Conservation (phyloP, 2,888 invertebrate genomes). For the Cephus runcator region DNA sequence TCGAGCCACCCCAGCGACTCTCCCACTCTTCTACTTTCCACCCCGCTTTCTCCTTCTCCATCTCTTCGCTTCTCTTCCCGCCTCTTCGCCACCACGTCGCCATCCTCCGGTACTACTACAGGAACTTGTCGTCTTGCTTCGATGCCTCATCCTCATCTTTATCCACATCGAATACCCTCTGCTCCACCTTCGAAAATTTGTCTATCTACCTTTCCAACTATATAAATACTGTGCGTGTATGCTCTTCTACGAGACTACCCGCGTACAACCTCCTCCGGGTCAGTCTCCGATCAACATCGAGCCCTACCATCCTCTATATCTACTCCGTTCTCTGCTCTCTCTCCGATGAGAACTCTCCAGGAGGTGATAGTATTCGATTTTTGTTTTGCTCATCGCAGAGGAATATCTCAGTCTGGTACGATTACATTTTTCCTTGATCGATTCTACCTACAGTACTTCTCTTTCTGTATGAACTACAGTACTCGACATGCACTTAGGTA, state of each 20-base stretch:
- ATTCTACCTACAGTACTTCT: not conserved
- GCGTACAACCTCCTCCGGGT: conserved; percentile 11
- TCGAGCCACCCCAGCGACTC: conserved; percentile 33
- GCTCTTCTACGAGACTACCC: not conserved
- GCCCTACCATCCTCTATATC: conserved; percentile 37
- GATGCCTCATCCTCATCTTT: not conserved
- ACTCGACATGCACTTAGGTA: not conserved
- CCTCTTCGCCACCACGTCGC: not conserved
- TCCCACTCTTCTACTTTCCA: conserved; percentile 8
- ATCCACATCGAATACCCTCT: not conserved
- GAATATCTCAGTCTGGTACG: not conserved
- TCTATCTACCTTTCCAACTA: not conserved
- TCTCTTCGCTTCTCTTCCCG: not conserved
- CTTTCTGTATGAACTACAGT: not conserved
- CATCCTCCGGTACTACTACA: not conserved
- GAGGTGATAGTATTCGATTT: not conserved
- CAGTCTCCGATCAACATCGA: conserved; percentile 50
- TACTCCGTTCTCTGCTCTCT: conserved; percentile 24
- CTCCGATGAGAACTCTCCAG: not conserved
- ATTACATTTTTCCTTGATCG: not conserved
- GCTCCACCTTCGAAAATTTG: not conserved
- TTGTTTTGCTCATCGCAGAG: not conserved
- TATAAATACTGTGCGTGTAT: not conserved
- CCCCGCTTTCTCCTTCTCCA: conserved; percentile 5
- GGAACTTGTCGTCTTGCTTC: not conserved